These are phyloP conservation scores for Scaptomyza graminum DNA, from an alignment of 1,140 invertebrate species.

Conservation along the genomic window DNA sequence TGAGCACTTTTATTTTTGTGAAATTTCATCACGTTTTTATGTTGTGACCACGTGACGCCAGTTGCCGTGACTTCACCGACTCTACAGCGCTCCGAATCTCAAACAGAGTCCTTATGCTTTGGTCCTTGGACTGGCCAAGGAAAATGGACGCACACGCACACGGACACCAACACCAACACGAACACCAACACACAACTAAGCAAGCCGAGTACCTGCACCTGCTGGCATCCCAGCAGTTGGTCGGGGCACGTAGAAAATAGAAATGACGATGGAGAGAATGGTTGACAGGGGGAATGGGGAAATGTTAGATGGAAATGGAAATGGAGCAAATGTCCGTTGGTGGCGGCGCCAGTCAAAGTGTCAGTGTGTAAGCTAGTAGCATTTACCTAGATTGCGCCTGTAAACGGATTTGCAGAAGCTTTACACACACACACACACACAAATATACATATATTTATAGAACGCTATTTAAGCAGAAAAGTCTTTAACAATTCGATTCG, in stretches of 20 bases:
- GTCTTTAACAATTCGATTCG: slow-evolving; percentile 18
- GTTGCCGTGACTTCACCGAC: slow-evolving; percentile 50
- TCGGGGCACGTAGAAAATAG: slow-evolving; percentile 63
- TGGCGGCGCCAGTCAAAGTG: slow-evolving; percentile 66
- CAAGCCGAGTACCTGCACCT: slow-evolving; percentile 63
- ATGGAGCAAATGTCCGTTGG: slow-evolving; percentile 62
- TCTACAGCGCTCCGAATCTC: slow-evolving; percentile 31
- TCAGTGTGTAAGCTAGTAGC: slow-evolving; percentile 76
- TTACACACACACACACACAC: slow-evolving; percentile 54
- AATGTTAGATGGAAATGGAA: slow-evolving; percentile 21
- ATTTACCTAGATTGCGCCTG: slow-evolving; percentile 69
- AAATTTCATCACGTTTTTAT: slow-evolving; percentile 84
- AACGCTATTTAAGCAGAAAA: slow-evolving; percentile 2
- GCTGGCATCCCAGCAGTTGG: slow-evolving; percentile 62
- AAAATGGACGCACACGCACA: slow-evolving; percentile 4
- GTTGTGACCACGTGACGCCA: slow-evolving; percentile 84
- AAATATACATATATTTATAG: slow-evolving; percentile 45
- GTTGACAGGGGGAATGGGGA: slow-evolving; percentile 8
- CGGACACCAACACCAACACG: not conserved
- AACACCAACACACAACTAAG: slow-evolving; percentile 22
- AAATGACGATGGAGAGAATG: slow-evolving; percentile 15
- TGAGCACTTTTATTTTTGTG: slow-evolving; percentile 78
- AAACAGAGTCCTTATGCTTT: slow-evolving; percentile 28
- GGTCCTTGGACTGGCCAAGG: slow-evolving; percentile 36
- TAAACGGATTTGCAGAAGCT: slow-evolving; percentile 36